These are phyloP conservation scores for Anorthoa munda DNA, from an alignment of 2,888 invertebrate species.

Conservation along the genomic window DNA sequence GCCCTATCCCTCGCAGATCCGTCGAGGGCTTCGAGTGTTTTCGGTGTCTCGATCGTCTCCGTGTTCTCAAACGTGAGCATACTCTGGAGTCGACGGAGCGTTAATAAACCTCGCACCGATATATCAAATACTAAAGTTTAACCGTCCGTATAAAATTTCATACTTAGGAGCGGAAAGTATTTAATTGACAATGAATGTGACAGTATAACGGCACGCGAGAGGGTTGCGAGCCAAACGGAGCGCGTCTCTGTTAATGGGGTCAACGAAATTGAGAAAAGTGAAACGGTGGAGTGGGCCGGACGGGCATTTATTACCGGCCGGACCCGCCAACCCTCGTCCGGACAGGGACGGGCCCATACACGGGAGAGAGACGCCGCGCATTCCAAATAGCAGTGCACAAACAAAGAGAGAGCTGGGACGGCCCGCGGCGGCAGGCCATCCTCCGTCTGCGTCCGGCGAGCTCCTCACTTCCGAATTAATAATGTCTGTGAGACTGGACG, in stretches of 20 bases:
- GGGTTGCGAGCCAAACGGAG: slow-evolving; percentile 82
- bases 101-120: slow-evolving; percentile 71
- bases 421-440: slow-evolving; percentile 58
- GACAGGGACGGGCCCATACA: slow-evolving; percentile 68
- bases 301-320: slow-evolving; percentile 80
- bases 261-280: slow-evolving; percentile 89
- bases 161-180: slow-evolving; percentile 77
- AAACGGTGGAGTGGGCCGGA: slow-evolving; percentile 80
- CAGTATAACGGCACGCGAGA: slow-evolving; percentile 79
- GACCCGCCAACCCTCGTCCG: slow-evolving; percentile 71
- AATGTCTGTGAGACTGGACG: slow-evolving; percentile 75
- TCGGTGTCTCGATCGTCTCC: slow-evolving; percentile 68
- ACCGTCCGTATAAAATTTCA: slow-evolving; percentile 72
- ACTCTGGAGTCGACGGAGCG: slow-evolving; percentile 65
- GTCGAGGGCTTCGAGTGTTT: slow-evolving; percentile 69
- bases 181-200: slow-evolving; percentile 86
- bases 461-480: slow-evolving; percentile 75
- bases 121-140: slow-evolving; percentile 74
- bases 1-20: slow-evolving; percentile 48
- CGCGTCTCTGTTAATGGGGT: slow-evolving; percentile 85
- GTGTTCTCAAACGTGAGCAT: slow-evolving; percentile 64
- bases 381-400: slow-evolving; percentile 70
- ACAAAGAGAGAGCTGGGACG: slow-evolving; percentile 67
- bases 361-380: slow-evolving; percentile 61
- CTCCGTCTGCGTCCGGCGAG: slow-evolving; percentile 34